Evolutionary conservation across 1,140 invertebrate species (phyloP).

Genomic region (Wasmannia auropunctata): DNA sequence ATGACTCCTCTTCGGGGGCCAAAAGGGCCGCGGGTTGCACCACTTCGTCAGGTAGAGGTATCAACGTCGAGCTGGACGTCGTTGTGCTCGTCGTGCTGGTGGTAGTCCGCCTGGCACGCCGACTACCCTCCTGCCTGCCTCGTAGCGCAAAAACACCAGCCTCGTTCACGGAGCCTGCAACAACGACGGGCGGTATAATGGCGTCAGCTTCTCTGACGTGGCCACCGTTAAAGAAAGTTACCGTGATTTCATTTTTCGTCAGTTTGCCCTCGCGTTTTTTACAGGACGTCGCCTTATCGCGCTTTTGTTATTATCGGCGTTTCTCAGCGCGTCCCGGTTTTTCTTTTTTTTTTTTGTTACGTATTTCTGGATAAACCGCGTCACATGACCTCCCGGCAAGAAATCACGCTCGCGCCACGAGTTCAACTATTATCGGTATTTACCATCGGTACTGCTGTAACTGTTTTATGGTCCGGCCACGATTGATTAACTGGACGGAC

Average conservation of each 20-base stretch:
- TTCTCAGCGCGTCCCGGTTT: neutral
- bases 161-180: constrained; percentile 83
- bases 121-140: constrained; percentile 80
- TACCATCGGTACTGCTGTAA: neutral
- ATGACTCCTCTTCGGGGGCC: constrained; percentile 80
- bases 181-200: constrained; percentile 25
- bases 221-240: constrained; percentile 26
- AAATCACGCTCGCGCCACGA: neutral
- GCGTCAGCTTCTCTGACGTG: constrained; percentile 4
- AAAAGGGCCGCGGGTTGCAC: constrained; percentile 81
- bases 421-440: constrained; percentile 31
- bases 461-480: neutral
- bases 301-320: constrained; percentile 1
- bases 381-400: constrained; percentile 17
- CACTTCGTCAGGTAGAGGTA: constrained; percentile 74
- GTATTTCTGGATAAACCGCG: constrained; percentile 1
- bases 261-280: neutral
- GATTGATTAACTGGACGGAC: constrained; percentile 22
- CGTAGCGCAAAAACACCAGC: constrained; percentile 81
- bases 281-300: neutral
- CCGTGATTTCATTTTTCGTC: constrained; percentile 34
- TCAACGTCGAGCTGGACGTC: constrained; percentile 74
- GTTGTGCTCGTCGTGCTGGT: constrained; percentile 70
- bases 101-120: constrained; percentile 78
- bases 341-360: no score